These are phyloP conservation scores for Ctena decussata DNA, from an alignment of 2,888 invertebrate genomes.

Conservation along the genomic window DNA sequence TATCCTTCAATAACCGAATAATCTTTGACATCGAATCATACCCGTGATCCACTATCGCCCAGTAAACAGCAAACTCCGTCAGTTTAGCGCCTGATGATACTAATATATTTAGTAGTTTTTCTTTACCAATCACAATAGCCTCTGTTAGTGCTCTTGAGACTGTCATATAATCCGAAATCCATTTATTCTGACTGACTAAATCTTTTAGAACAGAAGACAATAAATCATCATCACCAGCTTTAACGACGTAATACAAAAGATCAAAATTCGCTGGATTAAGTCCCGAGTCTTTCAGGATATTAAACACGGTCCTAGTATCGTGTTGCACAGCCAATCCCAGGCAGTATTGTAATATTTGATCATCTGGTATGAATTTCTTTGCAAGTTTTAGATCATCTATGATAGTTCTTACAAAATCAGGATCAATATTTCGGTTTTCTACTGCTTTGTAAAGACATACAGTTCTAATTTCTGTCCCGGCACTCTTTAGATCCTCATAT, in stretches of 20 bases:
- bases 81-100: neutral
- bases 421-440: neutral
- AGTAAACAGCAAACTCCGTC: conserved; percentile 6
- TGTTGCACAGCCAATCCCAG: neutral
- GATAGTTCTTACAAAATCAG: neutral
- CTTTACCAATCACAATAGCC: neutral
- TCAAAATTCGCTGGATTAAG: neutral
- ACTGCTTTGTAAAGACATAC: neutral
- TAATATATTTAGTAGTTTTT: neutral
- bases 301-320: neutral
- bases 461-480: neutral
- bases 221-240: neutral
- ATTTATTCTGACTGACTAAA: neutral
- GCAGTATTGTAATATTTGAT: neutral
- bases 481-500: neutral
- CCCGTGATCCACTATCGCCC: neutral
- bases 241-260: neutral
- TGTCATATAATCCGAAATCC: neutral
- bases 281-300: neutral
- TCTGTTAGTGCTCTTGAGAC: neutral
- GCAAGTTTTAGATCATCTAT: neutral
- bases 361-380: neutral
- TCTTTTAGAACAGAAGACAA: neutral
- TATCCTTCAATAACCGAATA: neutral
- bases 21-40: neutral